phyloP scores from a whole-genome alignment of 2,888 invertebrate species.

The Bombylius discolor region DNA sequence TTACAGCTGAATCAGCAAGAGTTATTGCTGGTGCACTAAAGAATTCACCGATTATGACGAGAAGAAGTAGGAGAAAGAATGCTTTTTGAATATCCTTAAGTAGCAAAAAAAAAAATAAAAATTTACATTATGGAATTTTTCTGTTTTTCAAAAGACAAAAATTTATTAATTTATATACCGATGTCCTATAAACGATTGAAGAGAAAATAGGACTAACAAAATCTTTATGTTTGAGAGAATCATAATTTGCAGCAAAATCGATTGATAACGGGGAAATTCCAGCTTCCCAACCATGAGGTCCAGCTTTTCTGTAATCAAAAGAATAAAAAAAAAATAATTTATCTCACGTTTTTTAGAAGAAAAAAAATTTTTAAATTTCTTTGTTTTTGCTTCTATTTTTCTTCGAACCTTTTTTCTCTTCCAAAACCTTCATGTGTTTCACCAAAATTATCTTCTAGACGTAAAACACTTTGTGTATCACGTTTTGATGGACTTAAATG shows the following conservation, averaged over 20 bases:
- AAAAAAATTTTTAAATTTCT: too few relatives aligned
- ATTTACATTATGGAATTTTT: neutral
- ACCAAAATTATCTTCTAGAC: neutral
- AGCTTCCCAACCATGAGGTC: constrained; percentile 20
- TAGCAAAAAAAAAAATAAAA: neutral
- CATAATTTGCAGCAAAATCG: constrained; percentile 61
- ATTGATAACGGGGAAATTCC: constrained; percentile 66
- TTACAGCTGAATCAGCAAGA: constrained; percentile 82
- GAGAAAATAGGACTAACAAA: constrained; percentile 88
- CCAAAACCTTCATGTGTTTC: neutral
- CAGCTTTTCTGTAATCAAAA: neutral
- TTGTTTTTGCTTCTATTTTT: too few relatives aligned
- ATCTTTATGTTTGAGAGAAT: constrained; percentile 50
- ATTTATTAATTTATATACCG: constrained; percentile 27
- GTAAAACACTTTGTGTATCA: neutral
- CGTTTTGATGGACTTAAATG: neutral
- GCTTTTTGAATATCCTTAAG: constrained; percentile 78
- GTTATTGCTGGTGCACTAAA: constrained; percentile 94
- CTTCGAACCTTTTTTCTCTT: neutral
- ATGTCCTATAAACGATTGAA: constrained; percentile 77
- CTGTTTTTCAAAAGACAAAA: neutral
- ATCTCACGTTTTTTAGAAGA: too few relatives aligned
- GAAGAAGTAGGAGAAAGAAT: constrained; percentile 81
- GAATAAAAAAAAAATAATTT: too few relatives aligned
- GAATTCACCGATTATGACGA: constrained; percentile 94